Percentiles rank a stretch among this genome's conserved stretches.
These are phyloP conservation scores for Apogon talboti DNA, from an alignment of 2,797 vertebrate species.

Conservation along the genomic window DNA sequence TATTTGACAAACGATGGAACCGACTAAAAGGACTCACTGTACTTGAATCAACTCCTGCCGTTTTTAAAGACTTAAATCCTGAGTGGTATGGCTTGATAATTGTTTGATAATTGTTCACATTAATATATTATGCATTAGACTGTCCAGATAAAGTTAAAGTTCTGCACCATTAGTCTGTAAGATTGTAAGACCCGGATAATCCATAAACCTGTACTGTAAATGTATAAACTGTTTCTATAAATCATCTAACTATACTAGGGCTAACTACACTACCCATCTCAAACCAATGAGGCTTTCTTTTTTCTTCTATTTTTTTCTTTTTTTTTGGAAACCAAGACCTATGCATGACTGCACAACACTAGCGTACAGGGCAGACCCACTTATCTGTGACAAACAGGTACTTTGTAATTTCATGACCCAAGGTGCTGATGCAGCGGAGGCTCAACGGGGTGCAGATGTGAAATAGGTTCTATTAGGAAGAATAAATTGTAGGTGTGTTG, in stretches of 20 bases:
- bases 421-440: conserved; percentile 51
- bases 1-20: not conserved
- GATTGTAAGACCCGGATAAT: too few relatives aligned
- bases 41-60: not conserved
- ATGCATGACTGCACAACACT: conserved; percentile 10
- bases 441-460: conserved; percentile 16
- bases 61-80: conserved; percentile 3
- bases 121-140: not conserved
- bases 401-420: conserved; percentile 52
- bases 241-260: too few relatives aligned
- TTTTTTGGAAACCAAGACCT: too few relatives aligned
- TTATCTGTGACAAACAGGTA: conserved; percentile 60
- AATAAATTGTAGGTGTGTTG: conserved; percentile 49
- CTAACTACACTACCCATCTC: too few relatives aligned
- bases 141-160: too few relatives aligned
- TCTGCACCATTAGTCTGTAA: too few relatives aligned
- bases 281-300: too few relatives aligned
- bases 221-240: too few relatives aligned
- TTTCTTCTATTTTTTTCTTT: too few relatives aligned
- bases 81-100: not conserved
- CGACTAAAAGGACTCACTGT: not conserved
- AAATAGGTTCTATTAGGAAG: conserved; percentile 48
- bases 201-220: too few relatives aligned
- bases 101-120: not conserved
- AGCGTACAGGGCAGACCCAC: conserved; percentile 41